These are phyloP conservation scores for Rachycentron canadum DNA, from an alignment of 2,797 vertebrate genomes.

Conservation along the genomic window DNA sequence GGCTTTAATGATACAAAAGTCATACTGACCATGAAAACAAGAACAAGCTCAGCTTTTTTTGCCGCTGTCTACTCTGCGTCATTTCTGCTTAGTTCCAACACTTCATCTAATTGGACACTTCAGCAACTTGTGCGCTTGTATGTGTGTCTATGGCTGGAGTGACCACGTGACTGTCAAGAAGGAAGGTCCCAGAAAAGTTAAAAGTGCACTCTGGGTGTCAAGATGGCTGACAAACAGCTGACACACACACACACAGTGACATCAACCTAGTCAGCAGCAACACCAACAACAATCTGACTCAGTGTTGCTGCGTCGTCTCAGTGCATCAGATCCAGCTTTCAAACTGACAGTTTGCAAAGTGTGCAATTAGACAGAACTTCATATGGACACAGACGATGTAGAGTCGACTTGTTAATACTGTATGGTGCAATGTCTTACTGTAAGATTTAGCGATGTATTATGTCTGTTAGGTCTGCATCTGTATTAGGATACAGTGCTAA, in stretches of 20 bases:
- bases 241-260: constrained; percentile 58
- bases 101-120: constrained; percentile 58
- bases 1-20: constrained; percentile 19
- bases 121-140: constrained; percentile 54
- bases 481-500: background rate
- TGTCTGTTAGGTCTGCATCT: too few species aligned
- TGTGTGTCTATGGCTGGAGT: background rate
- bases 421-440: background rate
- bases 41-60: constrained; percentile 42
- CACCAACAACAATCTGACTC: constrained; percentile 74
- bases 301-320: constrained; percentile 61
- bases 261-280: constrained; percentile 78
- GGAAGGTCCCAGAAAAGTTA: constrained; percentile 69
- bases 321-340: constrained; percentile 62
- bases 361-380: constrained; percentile 50
- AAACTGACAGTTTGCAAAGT: constrained; percentile 66
- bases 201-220: constrained; percentile 67
- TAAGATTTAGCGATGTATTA: background rate
- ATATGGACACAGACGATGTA: constrained; percentile 7
- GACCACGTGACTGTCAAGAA: constrained; percentile 48
- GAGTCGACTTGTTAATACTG: background rate
- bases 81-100: constrained; percentile 65
- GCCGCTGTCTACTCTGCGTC: constrained; percentile 35
- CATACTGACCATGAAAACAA: constrained; percentile 31
- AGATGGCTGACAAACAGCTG: constrained; percentile 76